Conservation (phyloP, 2,113 vertebrate genomes). For the Pollachius pollachius region DNA sequence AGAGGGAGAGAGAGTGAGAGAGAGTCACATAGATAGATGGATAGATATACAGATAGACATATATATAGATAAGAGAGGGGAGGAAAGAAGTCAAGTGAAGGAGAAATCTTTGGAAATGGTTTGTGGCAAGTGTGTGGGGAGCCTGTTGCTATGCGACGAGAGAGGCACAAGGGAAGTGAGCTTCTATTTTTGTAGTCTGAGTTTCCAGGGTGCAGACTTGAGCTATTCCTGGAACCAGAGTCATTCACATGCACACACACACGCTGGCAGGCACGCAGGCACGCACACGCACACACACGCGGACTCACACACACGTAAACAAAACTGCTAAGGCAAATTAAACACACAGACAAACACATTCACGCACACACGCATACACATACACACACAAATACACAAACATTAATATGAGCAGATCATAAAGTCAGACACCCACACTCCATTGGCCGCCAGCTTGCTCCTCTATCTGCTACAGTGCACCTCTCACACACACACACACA, state of each 20-base stretch:
- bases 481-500: constrained; percentile 5
- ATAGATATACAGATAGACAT: constrained; percentile 3
- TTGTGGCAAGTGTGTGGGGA: constrained; percentile 61
- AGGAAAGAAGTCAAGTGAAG: constrained; percentile 29
- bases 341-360: constrained; percentile 5
- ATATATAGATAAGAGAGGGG: constrained; percentile 17
- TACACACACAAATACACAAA: constrained; percentile 13
- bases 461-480: neutral
- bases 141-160: constrained; percentile 78
- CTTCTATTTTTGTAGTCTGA: constrained; percentile 74
- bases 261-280: neutral
- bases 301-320: constrained; percentile 1
- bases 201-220: constrained; percentile 71
- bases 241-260: constrained; percentile 21
- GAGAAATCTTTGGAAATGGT: constrained; percentile 57
- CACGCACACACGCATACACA: constrained; percentile 5
- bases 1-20: neutral
- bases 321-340: neutral
- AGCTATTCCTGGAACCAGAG: constrained; percentile 77
- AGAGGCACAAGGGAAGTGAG: constrained; percentile 62
- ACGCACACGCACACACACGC: constrained; percentile 4
- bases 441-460: neutral
- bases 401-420: neutral
- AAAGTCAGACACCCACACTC: neutral
- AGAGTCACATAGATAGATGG: constrained; percentile 21